These are phyloP conservation scores for Leucania comma DNA, from an alignment of 2,888 invertebrate species.

Conservation along the genomic window DNA sequence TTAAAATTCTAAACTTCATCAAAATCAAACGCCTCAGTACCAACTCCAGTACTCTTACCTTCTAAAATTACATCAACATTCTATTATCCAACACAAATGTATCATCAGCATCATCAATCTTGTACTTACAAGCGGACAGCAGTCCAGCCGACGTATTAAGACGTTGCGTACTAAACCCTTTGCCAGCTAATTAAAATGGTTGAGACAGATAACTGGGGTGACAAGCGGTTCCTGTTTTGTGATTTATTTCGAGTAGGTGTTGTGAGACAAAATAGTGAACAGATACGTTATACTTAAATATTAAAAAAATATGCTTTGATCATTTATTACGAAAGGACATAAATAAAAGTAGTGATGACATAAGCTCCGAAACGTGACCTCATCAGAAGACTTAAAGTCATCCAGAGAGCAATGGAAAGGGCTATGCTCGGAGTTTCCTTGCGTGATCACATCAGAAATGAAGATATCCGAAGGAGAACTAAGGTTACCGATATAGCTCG, in stretches of 20 bases:
- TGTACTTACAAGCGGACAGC: conserved; percentile 31
- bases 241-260: conserved; percentile 69
- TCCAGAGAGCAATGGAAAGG: no score
- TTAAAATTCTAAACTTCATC: neutral
- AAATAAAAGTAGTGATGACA: no score
- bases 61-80: neutral
- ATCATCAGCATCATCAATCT: conserved; percentile 54
- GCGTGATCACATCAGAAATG: no score
- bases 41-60: neutral
- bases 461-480: no score
- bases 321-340: no score
- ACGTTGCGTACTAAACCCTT: conserved; percentile 62
- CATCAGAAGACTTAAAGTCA: no score
- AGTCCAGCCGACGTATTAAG: conserved; percentile 45
- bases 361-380: no score
- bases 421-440: no score
- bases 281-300: neutral
- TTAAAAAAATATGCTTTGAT: no score
- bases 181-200: conserved; percentile 70
- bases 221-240: conserved; percentile 64
- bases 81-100: neutral
- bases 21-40: neutral
- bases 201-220: conserved; percentile 57
- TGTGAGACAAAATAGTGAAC: conserved; percentile 7
- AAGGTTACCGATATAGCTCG: no score